phyloP scores from a whole-genome alignment of 2,888 invertebrate species.

The Stenotaenia linearis region DNA sequence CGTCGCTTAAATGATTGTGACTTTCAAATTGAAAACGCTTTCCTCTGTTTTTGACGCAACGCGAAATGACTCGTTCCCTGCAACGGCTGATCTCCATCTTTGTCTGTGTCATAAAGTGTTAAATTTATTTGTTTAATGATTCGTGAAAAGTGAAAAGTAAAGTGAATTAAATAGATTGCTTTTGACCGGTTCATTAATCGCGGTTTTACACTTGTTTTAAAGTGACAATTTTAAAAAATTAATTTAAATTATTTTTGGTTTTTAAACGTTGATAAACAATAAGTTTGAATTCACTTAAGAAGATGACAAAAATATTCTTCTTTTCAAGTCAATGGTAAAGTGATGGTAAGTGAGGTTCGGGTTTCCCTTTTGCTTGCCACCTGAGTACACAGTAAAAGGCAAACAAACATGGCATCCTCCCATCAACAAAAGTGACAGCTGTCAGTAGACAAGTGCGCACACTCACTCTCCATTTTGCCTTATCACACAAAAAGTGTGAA shows the following conservation, averaged over 20 bases:
- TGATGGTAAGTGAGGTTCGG: constrained; percentile 7
- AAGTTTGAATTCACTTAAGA: constrained; percentile 1
- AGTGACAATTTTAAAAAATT: background rate
- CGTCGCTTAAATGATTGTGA: constrained; percentile 7
- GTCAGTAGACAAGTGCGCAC: constrained; percentile 21
- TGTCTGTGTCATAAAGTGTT: background rate
- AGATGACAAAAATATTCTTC: constrained; percentile 8
- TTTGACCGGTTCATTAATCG: background rate
- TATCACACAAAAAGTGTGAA: constrained; percentile 14
- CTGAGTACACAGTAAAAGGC: constrained; percentile 26
- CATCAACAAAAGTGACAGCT: constrained; percentile 23
- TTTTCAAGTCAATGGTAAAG: background rate
- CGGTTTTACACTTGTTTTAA: too few species aligned
- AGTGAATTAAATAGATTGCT: background rate
- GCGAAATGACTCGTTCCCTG: background rate
- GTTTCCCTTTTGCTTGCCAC: constrained; percentile 26
- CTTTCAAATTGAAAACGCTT: background rate
- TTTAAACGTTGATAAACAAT: background rate
- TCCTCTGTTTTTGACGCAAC: background rate
- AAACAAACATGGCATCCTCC: constrained; percentile 26
- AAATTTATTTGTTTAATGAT: background rate
- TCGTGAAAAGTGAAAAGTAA: background rate
- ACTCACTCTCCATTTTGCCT: constrained; percentile 12
- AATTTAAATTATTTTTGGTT: background rate
- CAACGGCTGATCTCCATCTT: background rate